Evolutionary conservation across 2,888 invertebrate species (phyloP).

Genomic region (Phengaris arion): DNA sequence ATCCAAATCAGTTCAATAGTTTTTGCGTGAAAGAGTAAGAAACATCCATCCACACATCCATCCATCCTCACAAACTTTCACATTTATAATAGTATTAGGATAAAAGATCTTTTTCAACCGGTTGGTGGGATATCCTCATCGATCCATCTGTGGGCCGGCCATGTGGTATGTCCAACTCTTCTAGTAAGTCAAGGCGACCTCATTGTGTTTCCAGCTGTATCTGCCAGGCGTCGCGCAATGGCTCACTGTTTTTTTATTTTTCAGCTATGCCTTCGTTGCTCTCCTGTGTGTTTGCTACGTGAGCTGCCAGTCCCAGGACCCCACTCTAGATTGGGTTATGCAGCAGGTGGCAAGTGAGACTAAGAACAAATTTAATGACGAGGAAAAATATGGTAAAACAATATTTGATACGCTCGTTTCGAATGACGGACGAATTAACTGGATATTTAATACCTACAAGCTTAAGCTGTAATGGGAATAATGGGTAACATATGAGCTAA

Average conservation of each 20-base stretch:
- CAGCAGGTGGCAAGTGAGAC: slow-evolving; percentile 4
- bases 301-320: not conserved
- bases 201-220: no score
- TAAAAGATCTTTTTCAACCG: no score
- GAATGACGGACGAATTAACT: no score
- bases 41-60: not conserved
- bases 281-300: not conserved
- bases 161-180: no score
- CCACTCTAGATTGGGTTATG: not conserved
- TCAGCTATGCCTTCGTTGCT: not conserved
- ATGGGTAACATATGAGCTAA: no score
- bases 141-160: no score
- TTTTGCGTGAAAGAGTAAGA: not conserved
- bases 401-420: not conserved
- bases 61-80: not conserved
- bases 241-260: not conserved
- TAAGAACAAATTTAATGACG: not conserved
- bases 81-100: not conserved
- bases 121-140: no score
- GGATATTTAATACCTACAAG: no score
- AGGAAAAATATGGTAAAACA: not conserved
- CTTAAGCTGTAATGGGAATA: no score
- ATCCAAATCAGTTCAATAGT: not conserved
- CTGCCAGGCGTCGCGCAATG: no score
- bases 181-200: no score